Base-by-base conservation (phyloP, 1,140 invertebrate genomes). In the Eueides isabella region DNA sequence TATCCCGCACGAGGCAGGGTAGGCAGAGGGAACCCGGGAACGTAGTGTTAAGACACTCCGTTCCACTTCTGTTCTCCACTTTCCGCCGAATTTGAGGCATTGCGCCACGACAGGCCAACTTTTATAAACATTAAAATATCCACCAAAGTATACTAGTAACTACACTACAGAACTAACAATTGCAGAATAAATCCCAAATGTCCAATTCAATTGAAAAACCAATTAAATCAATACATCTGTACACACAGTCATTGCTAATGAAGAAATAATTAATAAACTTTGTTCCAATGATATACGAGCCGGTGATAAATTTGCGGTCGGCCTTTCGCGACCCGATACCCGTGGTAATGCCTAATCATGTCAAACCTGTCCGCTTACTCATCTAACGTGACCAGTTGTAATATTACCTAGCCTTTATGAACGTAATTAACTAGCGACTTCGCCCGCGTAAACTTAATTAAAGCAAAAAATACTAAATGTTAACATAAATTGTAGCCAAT, bases 271-370 rank as follows among this genome's bases (percentile, higher is more conserved):
- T 74, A 30, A 35, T 55, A 55, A 26, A 55, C 2, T 55, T 26
- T 55, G 19, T 63, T 69, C 14, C 69, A 44, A 64, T 44, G 19
- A 44, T 48, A 64, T 64, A 66, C 35, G 33, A 65, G 55, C 62
- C 33, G 61, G 23, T 26, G 72, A 74, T 74, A 74, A 70, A 74
- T 48, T 61, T 68, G 75, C 67, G 75, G 71, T 73, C 75, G 19
- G 67, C 61, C 71, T 72, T 69, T 70, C 33, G 71, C 67, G 7
- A 76, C 61, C 28, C 67, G 75, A 76, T 76, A 72, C 48, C 38
- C 75, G 75, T 76, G 75, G 71, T 70, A 75, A 75, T 71, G 73
- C 73, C 73, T 75, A 75, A 75, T 75, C 73, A 75, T 71, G 73
- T 75, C 73, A 75, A 75, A 75, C 73, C 73, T 75, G 73, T 75